phyloP scores from a whole-genome alignment of 2,113 vertebrate genomes.

The Xerus inauris region DNA sequence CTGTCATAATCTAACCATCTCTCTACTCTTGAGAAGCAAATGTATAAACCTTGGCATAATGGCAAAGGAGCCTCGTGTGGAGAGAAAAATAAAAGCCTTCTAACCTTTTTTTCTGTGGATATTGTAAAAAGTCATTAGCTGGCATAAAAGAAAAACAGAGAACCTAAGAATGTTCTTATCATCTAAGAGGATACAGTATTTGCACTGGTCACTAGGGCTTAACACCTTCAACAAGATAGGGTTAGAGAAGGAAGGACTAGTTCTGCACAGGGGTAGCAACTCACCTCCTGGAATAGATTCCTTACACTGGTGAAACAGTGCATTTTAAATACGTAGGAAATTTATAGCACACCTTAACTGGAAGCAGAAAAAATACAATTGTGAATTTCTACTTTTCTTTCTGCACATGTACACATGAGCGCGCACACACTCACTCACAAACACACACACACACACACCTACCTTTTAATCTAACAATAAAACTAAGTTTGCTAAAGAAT shows the following conservation, averaged over 20 bases:
- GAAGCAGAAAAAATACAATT: not conserved
- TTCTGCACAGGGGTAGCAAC: not conserved
- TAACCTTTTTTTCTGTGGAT: not conserved
- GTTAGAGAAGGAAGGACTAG: not conserved
- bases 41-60: not conserved
- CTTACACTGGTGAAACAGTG: not conserved
- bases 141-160: not conserved
- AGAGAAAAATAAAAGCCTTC: not conserved
- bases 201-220: not conserved
- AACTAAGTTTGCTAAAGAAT: not conserved
- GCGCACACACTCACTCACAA: not conserved
- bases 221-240: not conserved
- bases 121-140: not conserved
- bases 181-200: not conserved
- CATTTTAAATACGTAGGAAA: not conserved
- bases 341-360: not conserved
- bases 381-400: not conserved
- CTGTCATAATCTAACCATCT: not conserved
- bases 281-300: not conserved
- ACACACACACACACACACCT: not conserved
- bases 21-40: not conserved
- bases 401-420: accelerated
- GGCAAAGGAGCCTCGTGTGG: not conserved
- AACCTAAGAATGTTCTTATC: not conserved
- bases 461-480: not conserved